Conservation (phyloP, 1,140 invertebrate species). For the Hesperophylax magnus region DNA sequence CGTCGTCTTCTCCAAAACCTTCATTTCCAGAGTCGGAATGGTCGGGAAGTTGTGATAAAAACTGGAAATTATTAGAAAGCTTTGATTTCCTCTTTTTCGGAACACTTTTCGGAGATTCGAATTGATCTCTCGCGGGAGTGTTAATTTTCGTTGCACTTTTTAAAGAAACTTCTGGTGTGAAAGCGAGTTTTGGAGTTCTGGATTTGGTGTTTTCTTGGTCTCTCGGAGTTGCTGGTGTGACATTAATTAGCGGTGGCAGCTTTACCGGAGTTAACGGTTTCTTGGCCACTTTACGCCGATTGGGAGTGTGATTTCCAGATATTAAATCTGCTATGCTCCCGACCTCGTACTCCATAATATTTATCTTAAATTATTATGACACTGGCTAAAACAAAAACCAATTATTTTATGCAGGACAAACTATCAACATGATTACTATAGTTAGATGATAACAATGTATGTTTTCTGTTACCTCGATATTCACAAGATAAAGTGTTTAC, state of each 20-base stretch:
- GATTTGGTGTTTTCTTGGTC: constrained; percentile 1
- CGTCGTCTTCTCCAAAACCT: neutral
- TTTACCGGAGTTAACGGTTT: constrained; percentile 49
- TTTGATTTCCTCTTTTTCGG: constrained; percentile 44
- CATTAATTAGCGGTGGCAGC: constrained; percentile 37
- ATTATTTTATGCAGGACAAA: neutral
- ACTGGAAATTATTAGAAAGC: constrained; percentile 53
- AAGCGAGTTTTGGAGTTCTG: constrained; percentile 43
- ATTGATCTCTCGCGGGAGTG: neutral
- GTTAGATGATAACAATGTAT: neutral
- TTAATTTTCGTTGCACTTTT: constrained; percentile 33
- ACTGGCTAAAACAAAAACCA: neutral
- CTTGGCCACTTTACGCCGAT: constrained; percentile 39
- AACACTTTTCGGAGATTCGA: constrained; percentile 44
- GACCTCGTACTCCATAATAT: constrained; percentile 55
- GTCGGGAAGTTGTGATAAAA: constrained; percentile 50
- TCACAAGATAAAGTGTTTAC: neutral
- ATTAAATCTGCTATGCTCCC: constrained; percentile 56
- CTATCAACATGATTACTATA: neutral
- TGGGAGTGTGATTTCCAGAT: constrained; percentile 52
- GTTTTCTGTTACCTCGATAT: neutral
- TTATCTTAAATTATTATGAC: neutral
- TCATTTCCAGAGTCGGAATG: constrained; percentile 44
- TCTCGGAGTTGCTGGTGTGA: constrained; percentile 50
- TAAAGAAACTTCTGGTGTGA: constrained; percentile 26